Base-by-base conservation (phyloP, 2,888 invertebrate genomes). In the Rhabditoides inermis region DNA sequence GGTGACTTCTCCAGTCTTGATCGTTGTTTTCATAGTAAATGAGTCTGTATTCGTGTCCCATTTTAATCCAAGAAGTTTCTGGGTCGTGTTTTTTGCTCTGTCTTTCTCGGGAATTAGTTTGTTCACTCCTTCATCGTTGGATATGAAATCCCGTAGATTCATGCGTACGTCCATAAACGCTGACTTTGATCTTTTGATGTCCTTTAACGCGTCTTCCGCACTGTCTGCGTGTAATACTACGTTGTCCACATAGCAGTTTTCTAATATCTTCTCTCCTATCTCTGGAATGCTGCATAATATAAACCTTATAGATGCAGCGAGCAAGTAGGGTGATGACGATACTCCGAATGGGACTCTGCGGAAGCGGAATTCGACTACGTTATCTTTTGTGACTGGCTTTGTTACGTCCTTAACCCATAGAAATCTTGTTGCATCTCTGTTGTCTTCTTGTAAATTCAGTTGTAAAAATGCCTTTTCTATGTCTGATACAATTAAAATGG, bases 111-210 rank as follows among this genome's bases (percentile, higher is more conserved):
- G 32, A n/a, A 45, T 22, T 3, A 23, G 25, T 3, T 22, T 15
- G 25, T 45, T 45, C 4, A 45, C 2, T 12, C 6, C 20, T 4
- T 5, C 5, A 3, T 23, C 32, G 23, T 45, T 45, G 18, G 45
- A 45, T 2, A 6, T 35, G 32, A 45, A 45, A 45, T 45, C 45
- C 6, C 45, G 28, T 12, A 45, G 25, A 35, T 45, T 45, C 45
- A 45, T 45, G 3, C 35, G 10, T 36, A 45, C 35, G 23, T 4
- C 10, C 3, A 15, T 35, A 26, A 45, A 45, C 7, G 32, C 30
- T 10, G 28, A 18, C 25, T 45, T 45, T 4, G 25, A 15, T 3
- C n/a, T 22, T 5, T 20, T 6, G 15, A 35, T 23, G n/a, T 6
- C 10, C 23, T 26, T 22, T 3, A 2, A 3, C n/a, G 35, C 45